A percentile compares a stretch with the other conserved stretches of the same genome.
phyloP scores from a whole-genome alignment of 2,113 vertebrate genomes.

The Raphicerus campestris region DNA sequence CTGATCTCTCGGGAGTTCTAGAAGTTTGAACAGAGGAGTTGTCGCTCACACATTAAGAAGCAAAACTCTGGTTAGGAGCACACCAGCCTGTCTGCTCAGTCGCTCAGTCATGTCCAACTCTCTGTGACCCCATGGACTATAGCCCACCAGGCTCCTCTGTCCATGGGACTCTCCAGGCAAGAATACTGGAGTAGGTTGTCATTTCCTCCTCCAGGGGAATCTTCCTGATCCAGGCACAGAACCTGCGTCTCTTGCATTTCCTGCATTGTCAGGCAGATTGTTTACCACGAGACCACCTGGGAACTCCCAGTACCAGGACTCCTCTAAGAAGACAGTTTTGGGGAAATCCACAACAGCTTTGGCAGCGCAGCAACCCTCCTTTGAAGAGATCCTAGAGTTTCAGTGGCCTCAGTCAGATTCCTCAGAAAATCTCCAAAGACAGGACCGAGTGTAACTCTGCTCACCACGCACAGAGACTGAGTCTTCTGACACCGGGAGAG shows the following conservation, averaged over 20 bases:
- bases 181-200: neutral
- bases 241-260: neutral
- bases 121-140: neutral
- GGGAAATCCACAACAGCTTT: too few species aligned
- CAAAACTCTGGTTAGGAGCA: neutral
- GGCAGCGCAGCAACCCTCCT: accelerated
- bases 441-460: neutral
- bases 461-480: neutral
- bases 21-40: neutral
- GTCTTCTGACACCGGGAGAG: neutral
- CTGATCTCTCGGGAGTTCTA: neutral
- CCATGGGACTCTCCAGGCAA: neutral
- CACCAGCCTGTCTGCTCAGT: neutral
- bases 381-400: neutral
- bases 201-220: neutral
- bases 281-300: neutral
- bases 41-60: neutral
- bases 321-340: neutral
- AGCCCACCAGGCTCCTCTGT: neutral
- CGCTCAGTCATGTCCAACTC: accelerated
- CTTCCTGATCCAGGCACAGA: neutral
- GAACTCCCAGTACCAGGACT: neutral
- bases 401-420: neutral
- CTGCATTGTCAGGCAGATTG: neutral
- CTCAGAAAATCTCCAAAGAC: neutral